These are phyloP conservation scores for Pomacea maculata DNA, from an alignment of 1,140 invertebrate species.

Conservation along the genomic window DNA sequence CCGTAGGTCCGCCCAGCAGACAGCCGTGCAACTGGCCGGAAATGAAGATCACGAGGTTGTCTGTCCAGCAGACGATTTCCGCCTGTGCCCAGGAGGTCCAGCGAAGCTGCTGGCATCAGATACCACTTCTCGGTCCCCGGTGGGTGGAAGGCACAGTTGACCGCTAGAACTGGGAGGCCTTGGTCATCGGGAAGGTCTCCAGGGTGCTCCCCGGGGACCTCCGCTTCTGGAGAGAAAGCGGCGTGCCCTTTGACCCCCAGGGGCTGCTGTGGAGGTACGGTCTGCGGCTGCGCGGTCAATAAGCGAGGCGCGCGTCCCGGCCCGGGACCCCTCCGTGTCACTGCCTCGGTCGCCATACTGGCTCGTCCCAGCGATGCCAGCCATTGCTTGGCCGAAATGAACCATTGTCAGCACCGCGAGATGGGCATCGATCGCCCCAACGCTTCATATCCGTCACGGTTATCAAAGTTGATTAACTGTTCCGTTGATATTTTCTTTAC, in stretches of 20 bases:
- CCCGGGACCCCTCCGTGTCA: too few relatives aligned
- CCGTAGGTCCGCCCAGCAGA: too few relatives aligned
- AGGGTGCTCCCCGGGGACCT: neutral
- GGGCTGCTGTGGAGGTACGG: too few relatives aligned
- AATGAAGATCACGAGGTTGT: slow-evolving; percentile 8
- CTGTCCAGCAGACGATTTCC: slow-evolving; percentile 7
- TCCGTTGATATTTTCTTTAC: too few relatives aligned
- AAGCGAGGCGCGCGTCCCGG: too few relatives aligned
- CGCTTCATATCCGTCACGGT: slow-evolving; percentile 2
- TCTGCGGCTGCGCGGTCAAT: too few relatives aligned
- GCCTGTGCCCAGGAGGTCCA: neutral
- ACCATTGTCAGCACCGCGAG: neutral
- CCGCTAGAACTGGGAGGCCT: neutral
- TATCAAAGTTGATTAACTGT: too few relatives aligned
- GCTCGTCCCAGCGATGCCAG: too few relatives aligned
- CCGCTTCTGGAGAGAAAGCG: neutral
- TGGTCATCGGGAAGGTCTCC: neutral
- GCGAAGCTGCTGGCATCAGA: neutral
- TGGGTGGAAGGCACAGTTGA: neutral
- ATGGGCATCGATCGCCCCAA: neutral
- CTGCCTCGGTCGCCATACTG: too few relatives aligned
- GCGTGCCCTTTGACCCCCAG: neutral
- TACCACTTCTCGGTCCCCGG: neutral
- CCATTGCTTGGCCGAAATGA: too few relatives aligned
- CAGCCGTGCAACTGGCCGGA: neutral